These are phyloP conservation scores for Aurelia coerulea DNA, from an alignment of 30 jellyfish, hydroid and myxozoan genomes.

Conservation along the genomic window DNA sequence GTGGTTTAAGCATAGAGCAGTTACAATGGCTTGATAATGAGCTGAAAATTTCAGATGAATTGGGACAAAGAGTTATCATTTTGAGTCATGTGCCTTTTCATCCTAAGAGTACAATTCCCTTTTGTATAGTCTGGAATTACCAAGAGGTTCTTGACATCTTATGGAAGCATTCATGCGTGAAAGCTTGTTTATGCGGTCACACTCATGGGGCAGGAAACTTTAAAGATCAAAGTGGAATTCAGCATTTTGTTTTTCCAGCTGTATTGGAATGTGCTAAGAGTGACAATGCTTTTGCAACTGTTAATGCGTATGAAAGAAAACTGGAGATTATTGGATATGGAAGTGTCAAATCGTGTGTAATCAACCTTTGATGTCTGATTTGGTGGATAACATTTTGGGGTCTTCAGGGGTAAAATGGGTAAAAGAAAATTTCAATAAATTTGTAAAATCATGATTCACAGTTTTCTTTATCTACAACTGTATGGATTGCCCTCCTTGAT, in stretches of 20 bases:
- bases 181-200: slow-evolving; percentile 89
- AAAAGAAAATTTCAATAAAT: no score
- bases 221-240: slow-evolving; percentile 68
- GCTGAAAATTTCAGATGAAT: slow-evolving; percentile 47
- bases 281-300: slow-evolving; percentile 87
- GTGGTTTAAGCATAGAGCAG: slow-evolving; percentile 80
- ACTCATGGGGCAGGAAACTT: slow-evolving; percentile 77
- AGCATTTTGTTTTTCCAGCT: slow-evolving; percentile 80
- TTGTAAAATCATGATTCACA: no score
- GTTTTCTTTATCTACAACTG: no score
- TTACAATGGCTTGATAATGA: slow-evolving; percentile 81
- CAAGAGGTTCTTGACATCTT: slow-evolving; percentile 77
- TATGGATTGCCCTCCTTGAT: no score
- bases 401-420: no score
- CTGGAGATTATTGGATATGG: slow-evolving; percentile 56
- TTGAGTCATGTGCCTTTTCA: slow-evolving; percentile 86
- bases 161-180: slow-evolving; percentile 74
- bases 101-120: slow-evolving; percentile 67
- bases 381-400: no score
- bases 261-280: slow-evolving; percentile 75
- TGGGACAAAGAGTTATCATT: slow-evolving; percentile 69
- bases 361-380: background rate
- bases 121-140: slow-evolving; percentile 77
- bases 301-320: slow-evolving; percentile 55
- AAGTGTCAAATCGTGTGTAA: slow-evolving; percentile 14